phyloP scores from a whole-genome alignment of 2,113 vertebrate species.

The Chaetodon trifascialis region DNA sequence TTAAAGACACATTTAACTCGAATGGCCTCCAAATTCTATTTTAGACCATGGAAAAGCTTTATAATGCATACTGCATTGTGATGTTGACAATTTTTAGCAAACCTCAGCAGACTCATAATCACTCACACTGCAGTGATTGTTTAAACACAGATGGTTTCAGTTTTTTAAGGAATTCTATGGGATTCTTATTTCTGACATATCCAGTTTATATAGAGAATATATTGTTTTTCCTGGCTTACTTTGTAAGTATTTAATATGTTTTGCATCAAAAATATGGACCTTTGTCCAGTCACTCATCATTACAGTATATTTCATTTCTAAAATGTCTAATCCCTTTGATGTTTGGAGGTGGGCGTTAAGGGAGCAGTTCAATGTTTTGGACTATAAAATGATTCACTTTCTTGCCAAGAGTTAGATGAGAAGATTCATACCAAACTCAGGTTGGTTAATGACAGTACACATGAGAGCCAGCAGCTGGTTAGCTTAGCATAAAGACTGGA shows the following conservation, averaged over 20 bases:
- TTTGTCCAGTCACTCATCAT: conserved; percentile 35
- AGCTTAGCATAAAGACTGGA: conserved; percentile 11
- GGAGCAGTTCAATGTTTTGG: conserved; percentile 11
- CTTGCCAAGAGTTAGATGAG: neutral
- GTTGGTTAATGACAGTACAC: neutral
- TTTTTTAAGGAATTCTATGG: conserved; percentile 41
- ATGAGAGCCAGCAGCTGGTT: neutral
- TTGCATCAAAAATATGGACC: conserved; percentile 76
- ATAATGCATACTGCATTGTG: conserved; percentile 81
- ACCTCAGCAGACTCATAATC: conserved; percentile 61
- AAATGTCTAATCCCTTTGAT: conserved; percentile 28
- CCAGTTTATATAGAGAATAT: conserved; percentile 52
- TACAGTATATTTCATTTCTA: conserved; percentile 42
- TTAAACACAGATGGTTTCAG: conserved; percentile 26
- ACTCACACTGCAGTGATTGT: conserved; percentile 70
- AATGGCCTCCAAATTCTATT: conserved; percentile 59
- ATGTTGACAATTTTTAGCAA: conserved; percentile 47
- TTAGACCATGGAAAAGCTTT: conserved; percentile 63
- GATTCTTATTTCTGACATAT: conserved; percentile 65
- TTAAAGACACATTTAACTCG: conserved; percentile 60
- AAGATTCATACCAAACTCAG: neutral
- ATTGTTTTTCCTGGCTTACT: conserved; percentile 67
- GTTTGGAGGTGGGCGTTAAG: conserved; percentile 31
- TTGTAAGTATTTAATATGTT: conserved; percentile 73
- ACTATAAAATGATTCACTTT: neutral